phyloP scores from a whole-genome alignment of 1,140 invertebrate species.

The Cydia pomonella region DNA sequence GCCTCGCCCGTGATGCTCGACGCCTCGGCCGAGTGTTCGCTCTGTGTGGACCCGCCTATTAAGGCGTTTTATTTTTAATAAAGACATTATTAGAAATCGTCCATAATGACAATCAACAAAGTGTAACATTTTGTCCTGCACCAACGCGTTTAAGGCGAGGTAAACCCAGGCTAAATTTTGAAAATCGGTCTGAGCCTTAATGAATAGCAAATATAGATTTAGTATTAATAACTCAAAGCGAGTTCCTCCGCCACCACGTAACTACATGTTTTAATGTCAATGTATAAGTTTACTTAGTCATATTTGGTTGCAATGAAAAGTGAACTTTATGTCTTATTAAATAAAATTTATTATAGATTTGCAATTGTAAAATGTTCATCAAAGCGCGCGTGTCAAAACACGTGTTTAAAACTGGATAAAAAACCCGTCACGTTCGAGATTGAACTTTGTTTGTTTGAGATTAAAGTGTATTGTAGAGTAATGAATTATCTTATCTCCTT shows the following conservation, averaged over 20 bases:
- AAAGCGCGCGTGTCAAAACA: slow-evolving; percentile 3
- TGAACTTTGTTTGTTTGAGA: neutral
- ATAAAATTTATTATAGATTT: neutral
- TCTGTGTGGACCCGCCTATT: too few relatives aligned
- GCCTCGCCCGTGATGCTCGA: too few relatives aligned
- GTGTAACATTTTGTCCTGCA: neutral
- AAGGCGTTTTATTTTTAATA: too few relatives aligned
- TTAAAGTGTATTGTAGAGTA: neutral
- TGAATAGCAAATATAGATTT: neutral
- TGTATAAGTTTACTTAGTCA: neutral
- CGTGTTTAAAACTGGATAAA: neutral
- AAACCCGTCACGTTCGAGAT: neutral
- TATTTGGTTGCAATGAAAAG: neutral
- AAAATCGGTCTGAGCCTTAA: neutral
- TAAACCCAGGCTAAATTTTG: neutral
- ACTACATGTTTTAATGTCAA: neutral
- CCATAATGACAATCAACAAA: too few relatives aligned
- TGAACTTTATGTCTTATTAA: neutral
- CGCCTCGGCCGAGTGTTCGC: too few relatives aligned
- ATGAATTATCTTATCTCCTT: neutral
- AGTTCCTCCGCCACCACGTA: neutral
- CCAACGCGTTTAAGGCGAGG: neutral
- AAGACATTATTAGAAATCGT: too few relatives aligned
- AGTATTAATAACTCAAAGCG: neutral
- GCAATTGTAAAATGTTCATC: neutral